Conservation (phyloP, 2,888 invertebrate species). For the Trachelus stipa region DNA sequence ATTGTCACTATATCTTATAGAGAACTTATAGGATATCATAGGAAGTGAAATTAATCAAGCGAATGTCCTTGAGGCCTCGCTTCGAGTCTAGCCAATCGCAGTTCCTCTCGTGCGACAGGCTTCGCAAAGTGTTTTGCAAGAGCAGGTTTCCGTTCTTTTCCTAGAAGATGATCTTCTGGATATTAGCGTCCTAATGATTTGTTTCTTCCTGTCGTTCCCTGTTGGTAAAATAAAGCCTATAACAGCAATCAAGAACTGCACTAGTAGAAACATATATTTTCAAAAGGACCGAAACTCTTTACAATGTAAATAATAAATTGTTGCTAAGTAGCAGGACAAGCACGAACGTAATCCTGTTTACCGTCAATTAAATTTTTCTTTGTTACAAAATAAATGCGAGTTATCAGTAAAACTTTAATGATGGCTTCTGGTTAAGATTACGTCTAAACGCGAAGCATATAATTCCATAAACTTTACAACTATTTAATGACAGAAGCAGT, state of each 20-base stretch:
- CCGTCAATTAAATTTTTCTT: background rate
- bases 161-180: constrained; percentile 3
- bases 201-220: background rate
- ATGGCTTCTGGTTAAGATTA: constrained; percentile 27
- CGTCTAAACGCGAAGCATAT: background rate
- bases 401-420: constrained; percentile 16
- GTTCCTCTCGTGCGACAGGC: constrained; percentile 45
- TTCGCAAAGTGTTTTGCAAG: constrained; percentile 25
- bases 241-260: background rate
- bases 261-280: background rate
- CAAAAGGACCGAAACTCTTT: background rate
- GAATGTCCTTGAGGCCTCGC: constrained; percentile 46
- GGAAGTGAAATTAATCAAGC: constrained; percentile 50
- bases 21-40: constrained; percentile 41
- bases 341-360: background rate
- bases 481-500: constrained; percentile 2
- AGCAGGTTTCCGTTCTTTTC: constrained; percentile 11
- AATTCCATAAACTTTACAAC: background rate
- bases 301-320: background rate
- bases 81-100: constrained; percentile 41
- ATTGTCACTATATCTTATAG: constrained; percentile 8
- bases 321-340: background rate
- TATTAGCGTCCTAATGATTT: constrained; percentile 1
- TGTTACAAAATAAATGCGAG: background rate
- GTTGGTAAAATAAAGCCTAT: background rate